Base-by-base conservation (phyloP, 1,140 invertebrate genomes). In the Conopomorpha cramerella region DNA sequence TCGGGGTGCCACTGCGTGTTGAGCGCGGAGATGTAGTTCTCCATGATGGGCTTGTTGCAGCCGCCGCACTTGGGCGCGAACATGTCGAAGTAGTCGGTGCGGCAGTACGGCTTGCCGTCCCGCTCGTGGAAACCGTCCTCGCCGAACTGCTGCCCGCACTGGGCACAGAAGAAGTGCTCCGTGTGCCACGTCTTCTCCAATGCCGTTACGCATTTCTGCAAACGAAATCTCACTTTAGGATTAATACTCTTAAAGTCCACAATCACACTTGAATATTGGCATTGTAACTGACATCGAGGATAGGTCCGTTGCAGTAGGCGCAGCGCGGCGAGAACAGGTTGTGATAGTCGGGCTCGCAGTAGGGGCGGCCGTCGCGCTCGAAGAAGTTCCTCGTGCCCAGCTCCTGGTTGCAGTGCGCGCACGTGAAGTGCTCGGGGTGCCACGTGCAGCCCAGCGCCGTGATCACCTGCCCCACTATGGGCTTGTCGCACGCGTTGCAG, bases 391-490 rank as follows among this genome's bases (percentile, higher is more conserved):
- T 86, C 27, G 96, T 98, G 11, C 96, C 97, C 45, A 99, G 77
- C 71, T 98, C 94, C 56, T 95, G 90, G 38, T 91, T 92, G 83
- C 97, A 99, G 63, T 98, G 95, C 36, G 89, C 90, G 81, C 98
- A 99, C 2, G 88, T 92, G 77, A 99, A 99, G 71, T 99, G 97
- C 78, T 99, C 96, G 8, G 96, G 95, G 77, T 99, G 97, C 96
- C 96, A 99, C n/a, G 96, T 97, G 74, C 95, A 93, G 16, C 96
- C 97, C 48, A 99, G 62, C 1, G 97, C 97, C 18, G 95, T 98
- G 49, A 97, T 92, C 65, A 94, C 92, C 86, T 97, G 94, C 46
- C 96, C 96, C 23, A 98, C 93, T 73, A 99, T 98, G 11, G 95
- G 93, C 62, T 99, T 98, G 68, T 95, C 92, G 83, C 96, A 99